Evolutionary conservation across 2,113 vertebrate genomes (phyloP).

Genomic region (Oceanites oceanicus): DNA sequence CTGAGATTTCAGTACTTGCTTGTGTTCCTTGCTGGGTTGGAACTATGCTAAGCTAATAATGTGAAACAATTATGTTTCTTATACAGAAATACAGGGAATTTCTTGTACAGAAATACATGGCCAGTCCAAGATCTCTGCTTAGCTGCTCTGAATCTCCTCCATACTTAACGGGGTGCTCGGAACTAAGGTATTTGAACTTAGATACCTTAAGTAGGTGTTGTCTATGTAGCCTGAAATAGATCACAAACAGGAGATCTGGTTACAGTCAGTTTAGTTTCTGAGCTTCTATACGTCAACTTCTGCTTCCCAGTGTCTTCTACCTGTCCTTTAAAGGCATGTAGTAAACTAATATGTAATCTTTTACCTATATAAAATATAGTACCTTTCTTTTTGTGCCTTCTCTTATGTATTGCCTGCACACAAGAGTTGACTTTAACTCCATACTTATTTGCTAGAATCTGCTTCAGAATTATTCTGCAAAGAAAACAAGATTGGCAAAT

Average conservation of each 20-base stretch:
- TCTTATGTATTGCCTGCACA: not conserved
- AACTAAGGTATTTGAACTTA: not conserved
- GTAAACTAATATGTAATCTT: not conserved
- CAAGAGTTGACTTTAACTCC: not conserved
- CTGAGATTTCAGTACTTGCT: not conserved
- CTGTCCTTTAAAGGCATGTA: not conserved
- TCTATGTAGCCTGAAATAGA: not conserved
- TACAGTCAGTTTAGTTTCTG: not conserved
- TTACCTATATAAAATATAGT: not conserved
- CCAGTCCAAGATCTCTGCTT: not conserved
- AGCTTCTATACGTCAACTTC: not conserved
- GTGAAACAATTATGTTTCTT: not conserved
- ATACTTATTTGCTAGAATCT: not conserved
- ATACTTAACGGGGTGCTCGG: not conserved
- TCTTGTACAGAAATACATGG: not conserved
- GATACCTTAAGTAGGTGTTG: not conserved
- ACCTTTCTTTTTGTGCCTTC: not conserved
- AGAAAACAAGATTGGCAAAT: not conserved
- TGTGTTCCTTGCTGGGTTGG: not conserved
- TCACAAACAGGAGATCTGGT: not conserved
- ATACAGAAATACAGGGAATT: not conserved
- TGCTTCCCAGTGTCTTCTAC: not conserved
- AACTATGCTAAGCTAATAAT: not conserved
- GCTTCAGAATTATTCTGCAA: not conserved
- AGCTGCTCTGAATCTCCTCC: not conserved